Evolutionary conservation across 2,888 invertebrate species (phyloP).

Genomic region (Tuberolachnus salignus): DNA sequence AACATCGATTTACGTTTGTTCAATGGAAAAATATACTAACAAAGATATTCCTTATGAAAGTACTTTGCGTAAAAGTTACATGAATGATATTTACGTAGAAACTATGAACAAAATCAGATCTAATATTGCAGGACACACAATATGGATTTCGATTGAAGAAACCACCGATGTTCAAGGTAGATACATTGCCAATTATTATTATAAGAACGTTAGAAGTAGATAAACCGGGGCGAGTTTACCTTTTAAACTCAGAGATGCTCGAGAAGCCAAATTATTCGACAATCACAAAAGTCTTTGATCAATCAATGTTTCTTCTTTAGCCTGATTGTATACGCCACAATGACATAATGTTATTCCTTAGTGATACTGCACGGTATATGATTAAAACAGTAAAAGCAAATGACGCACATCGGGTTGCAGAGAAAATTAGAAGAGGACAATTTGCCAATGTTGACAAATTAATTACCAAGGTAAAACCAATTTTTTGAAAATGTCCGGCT

Average conservation of each 20-base stretch:
- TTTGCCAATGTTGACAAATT: conserved; percentile 60
- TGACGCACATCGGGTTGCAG: conserved; percentile 60
- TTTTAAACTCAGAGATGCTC: conserved; percentile 2
- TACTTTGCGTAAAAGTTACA: too few relatives aligned
- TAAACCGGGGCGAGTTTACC: background rate
- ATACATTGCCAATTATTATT: conserved; percentile 27
- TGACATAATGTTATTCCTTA: conserved; percentile 31
- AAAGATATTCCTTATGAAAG: too few relatives aligned
- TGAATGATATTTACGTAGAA: too few relatives aligned
- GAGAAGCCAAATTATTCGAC: conserved; percentile 22
- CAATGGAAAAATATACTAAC: too few relatives aligned
- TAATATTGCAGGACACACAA: background rate
- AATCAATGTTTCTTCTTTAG: conserved; percentile 26
- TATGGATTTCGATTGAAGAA: too few relatives aligned
- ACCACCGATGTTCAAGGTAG: background rate
- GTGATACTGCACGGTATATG: conserved; percentile 59
- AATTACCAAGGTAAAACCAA: conserved; percentile 60
- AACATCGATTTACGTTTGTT: too few relatives aligned
- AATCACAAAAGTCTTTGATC: conserved; percentile 29
- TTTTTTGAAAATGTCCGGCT: conserved; percentile 60
- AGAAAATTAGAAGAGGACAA: conserved; percentile 59
- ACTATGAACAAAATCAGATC: background rate
- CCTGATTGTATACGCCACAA: conserved; percentile 28
- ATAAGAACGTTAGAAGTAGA: conserved; percentile 9
- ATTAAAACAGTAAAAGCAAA: conserved; percentile 59